Evolutionary conservation across 2,888 invertebrate species (phyloP).

Genomic region (Boloria euphrosyne): DNA sequence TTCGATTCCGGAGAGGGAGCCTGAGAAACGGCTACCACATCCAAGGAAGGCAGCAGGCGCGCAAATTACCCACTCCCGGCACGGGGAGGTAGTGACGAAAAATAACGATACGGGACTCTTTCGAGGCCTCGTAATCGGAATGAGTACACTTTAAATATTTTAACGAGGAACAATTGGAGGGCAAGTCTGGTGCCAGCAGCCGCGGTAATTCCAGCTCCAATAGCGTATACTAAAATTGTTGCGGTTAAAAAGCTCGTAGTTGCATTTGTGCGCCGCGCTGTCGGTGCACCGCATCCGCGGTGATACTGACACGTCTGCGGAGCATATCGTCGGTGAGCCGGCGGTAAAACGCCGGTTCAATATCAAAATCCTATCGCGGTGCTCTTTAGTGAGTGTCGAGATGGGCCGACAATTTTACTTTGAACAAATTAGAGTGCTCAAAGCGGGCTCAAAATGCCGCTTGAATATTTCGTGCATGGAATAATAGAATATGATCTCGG

Average conservation of each 20-base stretch:
- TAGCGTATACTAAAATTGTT: constrained; percentile 87
- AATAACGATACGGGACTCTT: constrained; percentile 84
- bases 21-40: constrained; percentile 79
- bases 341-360: constrained; percentile 52
- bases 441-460: constrained; percentile 78
- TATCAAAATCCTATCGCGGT: constrained; percentile 52
- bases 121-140: constrained; percentile 81
- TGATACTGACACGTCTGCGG: constrained; percentile 55
- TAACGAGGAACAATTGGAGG: constrained; percentile 85
- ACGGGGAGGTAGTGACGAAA: constrained; percentile 84
- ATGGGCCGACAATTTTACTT: constrained; percentile 81
- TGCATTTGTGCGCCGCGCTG: constrained; percentile 75
- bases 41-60: constrained; percentile 88
- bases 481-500: constrained; percentile 85
- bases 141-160: constrained; percentile 81
- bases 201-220: constrained; percentile 88
- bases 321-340: constrained; percentile 56
- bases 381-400: constrained; percentile 53
- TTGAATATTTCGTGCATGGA: constrained; percentile 82
- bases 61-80: constrained; percentile 65
- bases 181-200: constrained; percentile 87
- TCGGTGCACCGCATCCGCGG: constrained; percentile 70
- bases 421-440: constrained; percentile 86
- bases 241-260: constrained; percentile 85
- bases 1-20: constrained; percentile 55